Evolutionary conservation across 2,888 invertebrate genomes (phyloP), one percentile per base, ranked within the genome.

Genomic region (Hypomecis atomaria): DNA sequence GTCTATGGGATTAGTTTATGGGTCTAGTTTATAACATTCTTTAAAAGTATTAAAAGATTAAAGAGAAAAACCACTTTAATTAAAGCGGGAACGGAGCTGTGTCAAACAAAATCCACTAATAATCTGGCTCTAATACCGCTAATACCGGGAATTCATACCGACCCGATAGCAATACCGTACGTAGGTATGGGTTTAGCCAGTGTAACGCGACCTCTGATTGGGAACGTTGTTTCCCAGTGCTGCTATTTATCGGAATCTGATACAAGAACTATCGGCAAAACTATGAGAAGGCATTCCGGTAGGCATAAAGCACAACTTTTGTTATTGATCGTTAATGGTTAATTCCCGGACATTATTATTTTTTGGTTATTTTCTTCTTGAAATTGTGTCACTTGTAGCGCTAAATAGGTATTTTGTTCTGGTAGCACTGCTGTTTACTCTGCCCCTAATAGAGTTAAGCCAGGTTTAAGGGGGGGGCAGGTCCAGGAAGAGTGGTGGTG

Each of bases 141-240:
- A 76, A 79, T 78, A 54, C 40, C 8, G 71, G 70, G 76, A 75
- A 78, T 76, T 76, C 76, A 73, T 73, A 73, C 71, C 60, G 66
- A 67, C 53, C 71, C 73, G 72, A 75, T 74, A 76, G 66, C 71
- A 69, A 66, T 71, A 23, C 23, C 23, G 23, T 71, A 66, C 62
- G 63, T 59, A 50, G 37, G 11, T 7, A 11, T 65, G 33, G 44
- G 38, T 44, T 38, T 44, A 43, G 34, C 48, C 59, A 53, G 50
- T 42, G 6, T 34, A 48, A 8, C 34, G 8, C 48, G 57, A 54
- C 53, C 60, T 23, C 56, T 44, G 38, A 55, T 56, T 45, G 36
- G 33, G 40, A 34, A 44, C 10, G 34, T 44, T 48, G 55, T 8
- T 13, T 33, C 49, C 34, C 40, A 23, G 23, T 23, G 23, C 3